These are phyloP conservation scores for Callipepla californica DNA, from an alignment of 2,113 vertebrate genomes.

Conservation along the genomic window DNA sequence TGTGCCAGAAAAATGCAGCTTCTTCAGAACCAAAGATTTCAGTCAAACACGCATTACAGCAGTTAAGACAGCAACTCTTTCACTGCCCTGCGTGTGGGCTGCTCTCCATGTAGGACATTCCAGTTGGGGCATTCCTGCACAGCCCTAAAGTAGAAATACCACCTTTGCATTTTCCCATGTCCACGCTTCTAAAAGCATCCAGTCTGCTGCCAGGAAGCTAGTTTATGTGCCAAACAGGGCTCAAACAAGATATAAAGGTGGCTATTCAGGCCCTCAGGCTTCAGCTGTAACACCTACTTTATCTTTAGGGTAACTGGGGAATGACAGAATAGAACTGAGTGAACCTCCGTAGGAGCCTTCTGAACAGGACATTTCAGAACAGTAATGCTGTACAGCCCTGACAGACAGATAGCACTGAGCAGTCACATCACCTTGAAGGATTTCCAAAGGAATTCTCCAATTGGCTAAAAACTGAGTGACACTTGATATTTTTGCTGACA, in stretches of 20 bases:
- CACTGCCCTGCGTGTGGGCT: neutral
- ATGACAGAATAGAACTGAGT: neutral
- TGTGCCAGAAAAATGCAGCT: neutral
- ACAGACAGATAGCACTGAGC: neutral
- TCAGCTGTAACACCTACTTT: neutral
- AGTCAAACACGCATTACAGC: neutral
- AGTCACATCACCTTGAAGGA: neutral
- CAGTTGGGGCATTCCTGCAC: neutral
- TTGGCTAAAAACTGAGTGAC: neutral
- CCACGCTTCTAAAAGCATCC: neutral
- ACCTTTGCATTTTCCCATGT: neutral
- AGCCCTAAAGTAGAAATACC: neutral
- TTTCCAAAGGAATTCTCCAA: neutral
- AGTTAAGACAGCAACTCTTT: neutral
- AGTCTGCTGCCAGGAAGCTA: neutral
- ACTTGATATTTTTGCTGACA: constrained; percentile 8
- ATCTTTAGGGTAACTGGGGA: neutral
- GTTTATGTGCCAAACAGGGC: neutral
- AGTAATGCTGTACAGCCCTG: neutral
- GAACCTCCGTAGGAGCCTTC: neutral
- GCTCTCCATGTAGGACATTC: neutral
- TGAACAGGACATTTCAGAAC: neutral
- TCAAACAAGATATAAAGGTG: neutral
- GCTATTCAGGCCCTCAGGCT: neutral
- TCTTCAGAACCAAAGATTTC: constrained; percentile 13